phyloP scores from a whole-genome alignment of 2,113 vertebrate species.

The Petromus typicus region DNA sequence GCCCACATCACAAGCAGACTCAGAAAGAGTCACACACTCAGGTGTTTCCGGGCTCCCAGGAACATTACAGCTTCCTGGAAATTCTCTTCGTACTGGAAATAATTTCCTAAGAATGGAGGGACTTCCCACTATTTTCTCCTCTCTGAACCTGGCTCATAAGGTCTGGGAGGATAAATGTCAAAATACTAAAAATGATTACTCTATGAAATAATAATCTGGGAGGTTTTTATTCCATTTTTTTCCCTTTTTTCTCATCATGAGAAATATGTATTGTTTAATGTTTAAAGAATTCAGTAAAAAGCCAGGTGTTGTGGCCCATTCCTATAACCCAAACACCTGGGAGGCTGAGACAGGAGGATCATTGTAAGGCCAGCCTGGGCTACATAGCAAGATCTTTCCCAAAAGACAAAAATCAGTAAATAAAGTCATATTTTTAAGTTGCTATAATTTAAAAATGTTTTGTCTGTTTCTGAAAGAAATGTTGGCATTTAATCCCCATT shows the following conservation, averaged over 20 bases:
- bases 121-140: not conserved
- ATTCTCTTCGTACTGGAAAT: conserved; percentile 32
- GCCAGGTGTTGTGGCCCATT: not conserved
- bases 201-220: not conserved
- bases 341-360: not conserved
- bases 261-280: not conserved
- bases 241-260: not conserved
- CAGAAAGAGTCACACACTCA: not conserved
- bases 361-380: not conserved
- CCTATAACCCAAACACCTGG: not conserved
- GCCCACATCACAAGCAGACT: not conserved
- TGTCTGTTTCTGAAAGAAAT: not conserved
- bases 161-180: not conserved
- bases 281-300: not conserved
- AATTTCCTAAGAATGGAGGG: not conserved
- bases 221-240: conserved; percentile 34
- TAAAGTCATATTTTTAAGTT: not conserved
- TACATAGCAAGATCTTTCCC: not conserved
- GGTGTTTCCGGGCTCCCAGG: not conserved
- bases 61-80: conserved; percentile 46
- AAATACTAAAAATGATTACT: not conserved
- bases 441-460: not conserved
- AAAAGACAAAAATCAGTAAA: not conserved
- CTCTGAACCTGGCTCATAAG: not conserved
- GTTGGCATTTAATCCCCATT: not conserved